Evolutionary conservation across 2,797 vertebrate species (phyloP).

Genomic region (Anolis apletophallus): DNA sequence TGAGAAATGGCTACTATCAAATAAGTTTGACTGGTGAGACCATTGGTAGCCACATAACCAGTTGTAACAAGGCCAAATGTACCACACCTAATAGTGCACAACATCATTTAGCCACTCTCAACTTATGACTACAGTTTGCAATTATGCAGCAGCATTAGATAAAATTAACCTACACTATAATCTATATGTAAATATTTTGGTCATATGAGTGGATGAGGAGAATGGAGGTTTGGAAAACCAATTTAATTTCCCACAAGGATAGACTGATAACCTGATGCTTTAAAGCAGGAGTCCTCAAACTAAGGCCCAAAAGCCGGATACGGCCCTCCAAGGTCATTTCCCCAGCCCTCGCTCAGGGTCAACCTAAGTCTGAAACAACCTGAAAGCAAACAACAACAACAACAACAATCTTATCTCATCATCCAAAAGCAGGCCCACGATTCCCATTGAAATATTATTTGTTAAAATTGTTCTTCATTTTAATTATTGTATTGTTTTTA

Average conservation of each 20-base stretch:
- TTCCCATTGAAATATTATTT: too few relatives aligned
- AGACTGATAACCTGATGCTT: too few relatives aligned
- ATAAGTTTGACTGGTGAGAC: not conserved
- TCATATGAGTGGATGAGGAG: not conserved
- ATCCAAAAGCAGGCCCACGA: too few relatives aligned
- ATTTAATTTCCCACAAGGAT: not conserved
- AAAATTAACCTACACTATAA: not conserved
- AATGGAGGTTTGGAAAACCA: not conserved
- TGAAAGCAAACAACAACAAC: too few relatives aligned
- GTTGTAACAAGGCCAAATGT: conserved; percentile 2
- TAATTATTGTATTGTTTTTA: too few relatives aligned
- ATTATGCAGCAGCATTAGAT: not conserved
- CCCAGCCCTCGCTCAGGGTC: too few relatives aligned
- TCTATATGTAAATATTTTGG: conserved; percentile 9
- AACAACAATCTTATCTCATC: too few relatives aligned
- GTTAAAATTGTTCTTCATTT: too few relatives aligned
- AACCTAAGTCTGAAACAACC: too few relatives aligned
- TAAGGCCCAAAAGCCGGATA: too few relatives aligned
- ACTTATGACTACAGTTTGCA: not conserved
- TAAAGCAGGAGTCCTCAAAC: too few relatives aligned
- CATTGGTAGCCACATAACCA: not conserved
- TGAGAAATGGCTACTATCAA: not conserved
- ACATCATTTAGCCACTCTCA: not conserved
- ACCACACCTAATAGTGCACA: not conserved
- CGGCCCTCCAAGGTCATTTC: too few relatives aligned